Conservation (phyloP, 2,113 vertebrate genomes). For the Pedetes capensis region DNA sequence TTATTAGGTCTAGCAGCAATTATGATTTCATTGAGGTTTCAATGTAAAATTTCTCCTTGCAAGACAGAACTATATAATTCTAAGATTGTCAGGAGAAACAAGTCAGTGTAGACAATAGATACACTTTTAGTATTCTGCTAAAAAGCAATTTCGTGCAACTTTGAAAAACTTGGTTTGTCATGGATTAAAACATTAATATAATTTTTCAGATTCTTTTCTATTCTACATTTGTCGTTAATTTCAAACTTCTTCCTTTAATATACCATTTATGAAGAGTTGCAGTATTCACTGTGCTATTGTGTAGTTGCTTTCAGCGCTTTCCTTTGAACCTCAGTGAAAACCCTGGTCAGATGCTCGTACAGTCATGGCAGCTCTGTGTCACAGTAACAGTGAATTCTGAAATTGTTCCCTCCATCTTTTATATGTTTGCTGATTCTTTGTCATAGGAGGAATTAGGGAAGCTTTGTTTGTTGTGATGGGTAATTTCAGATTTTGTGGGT, state of each 20-base stretch:
- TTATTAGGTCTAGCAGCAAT: background rate
- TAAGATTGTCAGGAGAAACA: background rate
- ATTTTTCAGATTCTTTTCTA: background rate
- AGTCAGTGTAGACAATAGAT: background rate
- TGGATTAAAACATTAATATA: background rate
- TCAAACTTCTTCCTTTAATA: background rate
- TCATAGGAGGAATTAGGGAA: background rate
- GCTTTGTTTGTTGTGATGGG: background rate
- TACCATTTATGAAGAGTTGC: background rate
- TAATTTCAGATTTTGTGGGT: background rate
- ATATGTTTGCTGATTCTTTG: background rate
- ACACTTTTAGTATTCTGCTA: background rate
- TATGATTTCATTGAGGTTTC: constrained; percentile 40
- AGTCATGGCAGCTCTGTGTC: background rate
- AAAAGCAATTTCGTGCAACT: background rate
- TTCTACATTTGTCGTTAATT: background rate
- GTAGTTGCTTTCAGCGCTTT: background rate
- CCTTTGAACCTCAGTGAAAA: background rate
- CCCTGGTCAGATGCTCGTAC: background rate
- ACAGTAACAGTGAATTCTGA: background rate
- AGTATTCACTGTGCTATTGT: background rate
- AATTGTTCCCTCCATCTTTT: background rate
- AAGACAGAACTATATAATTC: background rate
- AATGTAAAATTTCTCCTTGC: constrained; percentile 42
- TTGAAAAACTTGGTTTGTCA: background rate